These are phyloP conservation scores for Polyommatus icarus DNA, from an alignment of 2,888 invertebrate species.

Conservation along the genomic window DNA sequence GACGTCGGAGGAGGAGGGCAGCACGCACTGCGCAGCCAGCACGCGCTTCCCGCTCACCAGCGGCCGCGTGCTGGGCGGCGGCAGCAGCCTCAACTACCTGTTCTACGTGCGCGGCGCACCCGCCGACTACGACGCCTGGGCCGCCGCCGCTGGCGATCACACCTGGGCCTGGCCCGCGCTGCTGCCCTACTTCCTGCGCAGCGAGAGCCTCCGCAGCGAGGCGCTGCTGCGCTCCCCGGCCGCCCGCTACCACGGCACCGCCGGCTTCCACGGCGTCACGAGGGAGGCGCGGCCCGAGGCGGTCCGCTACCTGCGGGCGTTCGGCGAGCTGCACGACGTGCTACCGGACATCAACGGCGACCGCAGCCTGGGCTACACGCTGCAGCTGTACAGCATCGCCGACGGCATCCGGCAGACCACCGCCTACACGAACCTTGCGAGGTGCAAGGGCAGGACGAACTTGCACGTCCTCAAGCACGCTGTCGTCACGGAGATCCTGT, in stretches of 20 bases:
- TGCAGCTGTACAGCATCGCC: constrained; percentile 47
- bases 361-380: constrained; percentile 49
- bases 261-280: constrained; percentile 45
- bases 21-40: constrained; percentile 30
- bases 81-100: constrained; percentile 45
- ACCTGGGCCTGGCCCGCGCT: constrained; percentile 45
- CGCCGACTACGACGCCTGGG: constrained; percentile 46
- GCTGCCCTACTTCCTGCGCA: constrained; percentile 46
- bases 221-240: constrained; percentile 40
- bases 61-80: constrained; percentile 46
- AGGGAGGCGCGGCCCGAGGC: constrained; percentile 40
- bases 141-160: constrained; percentile 40
- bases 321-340: constrained; percentile 49
- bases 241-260: constrained; percentile 43
- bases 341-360: constrained; percentile 50
- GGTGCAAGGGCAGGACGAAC: constrained; percentile 45
- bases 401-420: constrained; percentile 49
- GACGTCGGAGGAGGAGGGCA: constrained; percentile 39
- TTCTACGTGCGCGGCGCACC: constrained; percentile 45
- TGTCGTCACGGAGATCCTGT: constrained; percentile 48
- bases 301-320: constrained; percentile 47
- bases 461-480: constrained; percentile 49
- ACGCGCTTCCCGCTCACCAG: constrained; percentile 41
- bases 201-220: constrained; percentile 44
- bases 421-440: constrained; percentile 47